A percentile compares a stretch with the other conserved stretches of the same genome.
These are phyloP conservation scores for Dugesia japonica DNA, from an alignment of 2,888 invertebrate genomes.

Conservation along the genomic window DNA sequence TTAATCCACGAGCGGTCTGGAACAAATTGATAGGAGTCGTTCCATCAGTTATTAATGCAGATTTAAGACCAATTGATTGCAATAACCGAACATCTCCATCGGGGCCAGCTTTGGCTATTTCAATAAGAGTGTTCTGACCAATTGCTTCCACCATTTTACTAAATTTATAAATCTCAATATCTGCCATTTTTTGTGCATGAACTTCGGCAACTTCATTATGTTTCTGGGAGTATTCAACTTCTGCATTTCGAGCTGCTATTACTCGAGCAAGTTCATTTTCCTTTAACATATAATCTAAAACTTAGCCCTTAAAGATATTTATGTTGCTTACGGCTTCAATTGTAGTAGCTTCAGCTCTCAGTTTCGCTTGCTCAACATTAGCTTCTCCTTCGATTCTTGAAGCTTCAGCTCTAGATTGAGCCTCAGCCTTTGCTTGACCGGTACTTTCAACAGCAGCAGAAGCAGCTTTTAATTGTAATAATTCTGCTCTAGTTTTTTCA, in stretches of 20 bases:
- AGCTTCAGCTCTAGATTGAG: constrained; percentile 49
- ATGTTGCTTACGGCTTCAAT: constrained; percentile 51
- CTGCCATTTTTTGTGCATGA: constrained; percentile 44
- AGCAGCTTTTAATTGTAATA: constrained; percentile 41
- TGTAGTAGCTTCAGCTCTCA: constrained; percentile 48
- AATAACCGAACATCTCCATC: constrained; percentile 41
- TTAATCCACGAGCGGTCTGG: constrained; percentile 40
- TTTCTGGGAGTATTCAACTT: constrained; percentile 46
- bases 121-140: constrained; percentile 40
- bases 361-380: constrained; percentile 50
- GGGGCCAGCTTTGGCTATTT: constrained; percentile 42
- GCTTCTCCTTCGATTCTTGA: constrained; percentile 50
- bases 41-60: constrained; percentile 41
- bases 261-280: constrained; percentile 49
- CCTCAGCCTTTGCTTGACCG: constrained; percentile 51
- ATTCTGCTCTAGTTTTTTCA: constrained; percentile 40
- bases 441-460: constrained; percentile 51
- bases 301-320: too few species aligned
- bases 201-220: constrained; percentile 48
- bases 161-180: constrained; percentile 49
- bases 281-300: constrained; percentile 36
- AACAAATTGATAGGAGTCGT: constrained; percentile 42
- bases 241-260: constrained; percentile 48
- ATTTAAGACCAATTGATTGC: constrained; percentile 39
- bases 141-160: constrained; percentile 48